phyloP scores from a whole-genome alignment of 92 coral and sea anemone genomes.

The Phymanthus crucifer region DNA sequence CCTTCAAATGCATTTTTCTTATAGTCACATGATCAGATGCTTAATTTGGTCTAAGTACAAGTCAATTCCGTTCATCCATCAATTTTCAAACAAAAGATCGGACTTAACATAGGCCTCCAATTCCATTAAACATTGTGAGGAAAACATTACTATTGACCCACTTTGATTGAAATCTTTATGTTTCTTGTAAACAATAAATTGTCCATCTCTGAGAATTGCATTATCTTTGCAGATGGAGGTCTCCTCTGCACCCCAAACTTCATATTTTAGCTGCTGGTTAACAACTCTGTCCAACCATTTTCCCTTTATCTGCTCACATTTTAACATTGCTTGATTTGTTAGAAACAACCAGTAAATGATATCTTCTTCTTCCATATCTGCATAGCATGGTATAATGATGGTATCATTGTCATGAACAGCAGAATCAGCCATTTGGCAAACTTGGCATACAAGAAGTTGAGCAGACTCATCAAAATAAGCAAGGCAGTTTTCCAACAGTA shows the following conservation, averaged over 20 bases:
- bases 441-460: not conserved
- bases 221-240: not conserved
- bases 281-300: not conserved
- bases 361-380: conserved; percentile 8
- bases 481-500: not conserved
- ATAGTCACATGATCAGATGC: too few relatives aligned
- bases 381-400: conserved; percentile 14
- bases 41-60: not conserved
- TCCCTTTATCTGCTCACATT: not conserved
- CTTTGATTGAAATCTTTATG: not conserved
- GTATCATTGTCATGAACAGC: not conserved
- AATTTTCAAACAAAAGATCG: not conserved
- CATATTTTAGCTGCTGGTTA: not conserved
- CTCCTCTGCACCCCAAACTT: not conserved
- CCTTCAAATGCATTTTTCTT: too few relatives aligned
- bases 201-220: not conserved
- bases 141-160: not conserved
- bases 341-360: not conserved
- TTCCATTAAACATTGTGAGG: not conserved
- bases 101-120: not conserved
- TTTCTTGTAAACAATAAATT: not conserved
- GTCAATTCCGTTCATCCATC: not conserved
- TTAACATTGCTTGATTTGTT: not conserved
- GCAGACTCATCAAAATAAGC: not conserved
- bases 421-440: not conserved